Conservation (phyloP, 2,113 vertebrate species). For the Rhinichthys klamathensis region DNA sequence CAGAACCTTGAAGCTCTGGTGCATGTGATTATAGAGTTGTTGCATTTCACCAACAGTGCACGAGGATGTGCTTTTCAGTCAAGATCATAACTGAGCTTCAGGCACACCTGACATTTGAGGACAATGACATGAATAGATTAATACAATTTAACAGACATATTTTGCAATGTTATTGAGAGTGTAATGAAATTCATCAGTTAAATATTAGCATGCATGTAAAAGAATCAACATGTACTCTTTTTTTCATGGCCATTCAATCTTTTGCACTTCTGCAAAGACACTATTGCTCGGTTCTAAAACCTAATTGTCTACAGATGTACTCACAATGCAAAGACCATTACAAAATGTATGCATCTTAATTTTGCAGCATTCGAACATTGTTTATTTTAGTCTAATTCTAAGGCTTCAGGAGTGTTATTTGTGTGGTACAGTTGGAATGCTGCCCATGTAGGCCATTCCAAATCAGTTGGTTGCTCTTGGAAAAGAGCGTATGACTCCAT, state of each 20-base stretch:
- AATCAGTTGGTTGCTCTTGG: background rate
- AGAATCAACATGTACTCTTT: background rate
- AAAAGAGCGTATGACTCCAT: background rate
- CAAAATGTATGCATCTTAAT: background rate
- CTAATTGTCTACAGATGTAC: background rate
- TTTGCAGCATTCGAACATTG: background rate
- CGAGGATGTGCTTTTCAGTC: constrained; percentile 3
- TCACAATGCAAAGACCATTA: background rate
- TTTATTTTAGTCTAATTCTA: background rate
- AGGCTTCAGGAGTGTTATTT: background rate
- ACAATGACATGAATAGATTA: constrained; percentile 8
- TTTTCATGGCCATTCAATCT: background rate
- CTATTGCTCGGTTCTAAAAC: background rate
- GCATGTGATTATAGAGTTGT: constrained; percentile 37
- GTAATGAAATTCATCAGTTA: background rate
- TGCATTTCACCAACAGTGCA: constrained; percentile 35
- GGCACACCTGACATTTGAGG: background rate
- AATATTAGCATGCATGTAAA: background rate
- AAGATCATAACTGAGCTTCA: background rate
- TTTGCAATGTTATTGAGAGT: background rate
- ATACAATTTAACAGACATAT: background rate
- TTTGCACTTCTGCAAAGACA: background rate
- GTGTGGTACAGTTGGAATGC: background rate
- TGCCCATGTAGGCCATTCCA: background rate
- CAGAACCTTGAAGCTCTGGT: constrained; percentile 45